phyloP scores from a whole-genome alignment of 2,113 vertebrate genomes.

The Pipra filicauda region DNA sequence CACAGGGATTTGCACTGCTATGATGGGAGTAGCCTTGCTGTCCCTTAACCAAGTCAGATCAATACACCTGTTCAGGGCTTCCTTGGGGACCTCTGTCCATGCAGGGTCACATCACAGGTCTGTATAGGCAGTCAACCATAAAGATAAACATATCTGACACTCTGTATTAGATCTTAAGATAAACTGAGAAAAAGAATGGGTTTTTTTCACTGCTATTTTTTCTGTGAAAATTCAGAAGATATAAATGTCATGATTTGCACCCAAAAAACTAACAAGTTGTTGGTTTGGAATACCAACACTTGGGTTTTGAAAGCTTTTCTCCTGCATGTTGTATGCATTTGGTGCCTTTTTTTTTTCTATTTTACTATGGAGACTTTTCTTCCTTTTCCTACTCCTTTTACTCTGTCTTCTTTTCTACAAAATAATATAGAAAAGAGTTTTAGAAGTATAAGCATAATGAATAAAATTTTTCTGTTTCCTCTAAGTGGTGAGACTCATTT shows the following conservation, averaged over 20 bases:
- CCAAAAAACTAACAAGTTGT: not conserved
- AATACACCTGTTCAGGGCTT: not conserved
- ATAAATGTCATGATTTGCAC: not conserved
- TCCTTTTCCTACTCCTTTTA: not conserved
- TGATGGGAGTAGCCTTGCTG: not conserved
- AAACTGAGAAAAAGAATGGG: not conserved
- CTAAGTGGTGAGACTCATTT: not conserved
- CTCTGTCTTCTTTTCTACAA: not conserved
- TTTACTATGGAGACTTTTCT: not conserved
- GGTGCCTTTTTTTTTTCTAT: not conserved
- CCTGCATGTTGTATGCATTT: not conserved
- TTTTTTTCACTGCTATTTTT: not conserved
- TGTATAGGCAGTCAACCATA: not conserved
- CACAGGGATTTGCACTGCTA: not conserved
- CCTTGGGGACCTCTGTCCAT: not conserved
- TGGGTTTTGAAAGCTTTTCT: not conserved
- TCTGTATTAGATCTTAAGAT: not conserved
- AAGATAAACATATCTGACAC: not conserved
- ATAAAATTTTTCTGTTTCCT: not conserved
- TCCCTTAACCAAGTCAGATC: not conserved
- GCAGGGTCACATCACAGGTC: not conserved
- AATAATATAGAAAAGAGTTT: not conserved
- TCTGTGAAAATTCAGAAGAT: not conserved
- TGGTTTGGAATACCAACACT: not conserved
- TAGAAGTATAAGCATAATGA: not conserved